Conservation (phyloP, 2,113 vertebrate genomes). For the Corythornis cristatus region DNA sequence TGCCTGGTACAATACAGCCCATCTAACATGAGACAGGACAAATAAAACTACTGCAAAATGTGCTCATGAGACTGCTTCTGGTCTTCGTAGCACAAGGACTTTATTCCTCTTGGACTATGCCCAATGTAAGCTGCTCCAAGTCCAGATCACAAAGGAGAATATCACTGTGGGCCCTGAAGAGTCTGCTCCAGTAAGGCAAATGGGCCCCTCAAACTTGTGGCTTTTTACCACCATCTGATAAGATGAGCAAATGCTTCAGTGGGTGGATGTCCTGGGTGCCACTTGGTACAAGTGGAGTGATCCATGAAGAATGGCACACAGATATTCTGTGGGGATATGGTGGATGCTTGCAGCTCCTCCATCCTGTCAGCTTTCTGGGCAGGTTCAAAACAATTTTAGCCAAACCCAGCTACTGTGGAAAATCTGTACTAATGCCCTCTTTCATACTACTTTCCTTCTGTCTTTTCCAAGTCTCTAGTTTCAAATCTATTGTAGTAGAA, state of each 20-base stretch:
- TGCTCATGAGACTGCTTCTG: neutral
- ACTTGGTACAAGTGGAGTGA: neutral
- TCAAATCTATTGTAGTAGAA: neutral
- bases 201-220: neutral
- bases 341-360: neutral
- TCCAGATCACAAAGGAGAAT: neutral
- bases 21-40: neutral
- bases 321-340: neutral
- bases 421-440: neutral
- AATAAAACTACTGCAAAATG: neutral
- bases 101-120: neutral
- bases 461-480: neutral
- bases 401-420: neutral
- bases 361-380: neutral
- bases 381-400: neutral
- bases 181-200: neutral
- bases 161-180: neutral
- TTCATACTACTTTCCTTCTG: neutral
- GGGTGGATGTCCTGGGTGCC: neutral
- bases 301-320: neutral
- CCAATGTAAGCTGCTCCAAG: neutral
- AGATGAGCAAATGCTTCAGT: neutral
- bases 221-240: neutral
- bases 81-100: neutral
- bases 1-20: neutral